Conservation (phyloP, 2,113 vertebrate genomes). For the Pangasianodon hypophthalmus region DNA sequence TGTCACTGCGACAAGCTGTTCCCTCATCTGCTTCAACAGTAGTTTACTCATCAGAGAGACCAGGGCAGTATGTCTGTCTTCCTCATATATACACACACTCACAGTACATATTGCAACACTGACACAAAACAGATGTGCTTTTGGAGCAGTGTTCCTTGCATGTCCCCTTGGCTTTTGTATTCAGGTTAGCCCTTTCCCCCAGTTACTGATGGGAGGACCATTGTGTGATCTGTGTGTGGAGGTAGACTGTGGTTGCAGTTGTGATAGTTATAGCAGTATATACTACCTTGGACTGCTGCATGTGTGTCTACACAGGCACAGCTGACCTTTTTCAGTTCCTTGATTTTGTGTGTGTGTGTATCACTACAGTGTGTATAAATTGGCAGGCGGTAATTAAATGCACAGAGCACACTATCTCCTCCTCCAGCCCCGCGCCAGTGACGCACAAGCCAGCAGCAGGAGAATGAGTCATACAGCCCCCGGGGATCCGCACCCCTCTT, state of each 20-base stretch:
- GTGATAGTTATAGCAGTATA: too few species aligned
- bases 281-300: too few species aligned
- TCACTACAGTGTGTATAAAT: conserved; percentile 57
- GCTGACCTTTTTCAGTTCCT: conserved; percentile 49
- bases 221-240: conserved; percentile 12
- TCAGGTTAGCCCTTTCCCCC: neutral
- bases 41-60: conserved; percentile 42
- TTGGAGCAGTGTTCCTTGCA: neutral
- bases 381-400: conserved; percentile 64
- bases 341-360: conserved; percentile 40
- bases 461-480: conserved; percentile 64
- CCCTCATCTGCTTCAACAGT: conserved; percentile 49
- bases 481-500: conserved; percentile 57
- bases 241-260: neutral
- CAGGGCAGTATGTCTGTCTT: conserved; percentile 2
- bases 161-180: neutral
- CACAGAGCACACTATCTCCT: conserved; percentile 63
- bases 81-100: conserved; percentile 15
- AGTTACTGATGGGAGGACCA: neutral
- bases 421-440: conserved; percentile 62
- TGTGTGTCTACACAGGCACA: conserved; percentile 18
- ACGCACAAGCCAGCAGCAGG: conserved; percentile 64
- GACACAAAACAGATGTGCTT: neutral
- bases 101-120: conserved; percentile 10
- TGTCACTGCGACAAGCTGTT: conserved; percentile 59